Base-by-base conservation (phyloP, 2,888 invertebrate species). In the Melolontha melolontha region DNA sequence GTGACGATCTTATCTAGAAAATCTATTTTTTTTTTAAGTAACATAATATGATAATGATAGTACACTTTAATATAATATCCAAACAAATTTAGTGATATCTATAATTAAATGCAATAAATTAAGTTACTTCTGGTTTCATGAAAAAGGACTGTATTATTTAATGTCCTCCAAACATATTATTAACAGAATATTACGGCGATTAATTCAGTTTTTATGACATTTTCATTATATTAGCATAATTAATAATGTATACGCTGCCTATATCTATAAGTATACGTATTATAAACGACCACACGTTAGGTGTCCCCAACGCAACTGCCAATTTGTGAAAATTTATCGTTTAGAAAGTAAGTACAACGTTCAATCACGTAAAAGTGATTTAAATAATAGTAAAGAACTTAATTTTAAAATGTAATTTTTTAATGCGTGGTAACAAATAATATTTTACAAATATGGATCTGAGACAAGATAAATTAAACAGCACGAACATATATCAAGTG, bases 161-260 rank as follows among this genome's bases (percentile, higher is more conserved):
- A 29, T 47, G 42, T 44, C 44, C 44, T 44, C 29, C 29, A 29
- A 59, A 47, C 59, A 27, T 59, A 59, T 59, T 47, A 59, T 59
- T 59, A 59, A 59, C 59, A 59, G 14, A 59, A 12, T 59, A 47
- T 59, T 59, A 59, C 44, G 29, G 59, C 44, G 44, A 59, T 59
- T 59, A 59, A 59, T 59, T 59, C 59, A 27, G 57, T 57, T 57
- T 57, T 57, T 57, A 44, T 57, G 57, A 57, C 57, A 57, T 57
- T 57, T 57, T 57, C 57, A 41, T 57, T 44, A 44, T 22, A 57
- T 44, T 57, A 57, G 44, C 57, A 57, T 57, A 59, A 59, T 59
- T 44, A 59, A 59, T 59, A 59, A 59, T 40, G 40, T 40, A 29
- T 16, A 34, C 34, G 34, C 34, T 34, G 57, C 27, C 17, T 22